These are phyloP conservation scores for Atrina japonica DNA, from an alignment of 2,888 invertebrate species.

Conservation along the genomic window DNA sequence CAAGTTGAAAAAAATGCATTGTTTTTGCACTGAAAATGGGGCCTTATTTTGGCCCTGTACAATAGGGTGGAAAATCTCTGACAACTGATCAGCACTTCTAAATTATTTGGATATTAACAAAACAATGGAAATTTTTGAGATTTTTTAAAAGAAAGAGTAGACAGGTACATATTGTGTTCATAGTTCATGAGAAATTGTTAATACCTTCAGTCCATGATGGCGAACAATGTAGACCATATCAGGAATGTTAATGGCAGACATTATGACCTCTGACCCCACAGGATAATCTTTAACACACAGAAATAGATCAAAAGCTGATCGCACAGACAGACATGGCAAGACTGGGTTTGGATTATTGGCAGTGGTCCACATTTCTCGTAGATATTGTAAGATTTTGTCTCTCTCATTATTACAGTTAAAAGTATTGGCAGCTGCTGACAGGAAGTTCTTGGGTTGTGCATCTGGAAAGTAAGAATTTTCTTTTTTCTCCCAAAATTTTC, in stretches of 20 bases:
- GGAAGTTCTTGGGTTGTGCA: slow-evolving; percentile 60
- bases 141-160: too few species aligned
- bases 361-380: slow-evolving; percentile 64
- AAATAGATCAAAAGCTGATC: slow-evolving; percentile 76
- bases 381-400: slow-evolving; percentile 45
- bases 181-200: too few species aligned
- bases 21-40: too few species aligned
- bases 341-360: slow-evolving; percentile 64
- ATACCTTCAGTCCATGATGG: slow-evolving; percentile 73
- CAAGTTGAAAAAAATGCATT: too few species aligned
- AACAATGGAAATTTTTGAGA: too few species aligned
- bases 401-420: slow-evolving; percentile 48
- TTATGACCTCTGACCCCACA: slow-evolving; percentile 79
- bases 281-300: slow-evolving; percentile 75
- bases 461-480: slow-evolving; percentile 60
- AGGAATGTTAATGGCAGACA: slow-evolving; percentile 81
- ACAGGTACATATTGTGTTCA: too few species aligned
- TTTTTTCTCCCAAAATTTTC: too few species aligned
- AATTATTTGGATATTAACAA: too few species aligned
- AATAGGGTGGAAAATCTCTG: too few species aligned
- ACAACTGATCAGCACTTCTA: too few species aligned
- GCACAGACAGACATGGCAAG: slow-evolving; percentile 73
- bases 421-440: slow-evolving; percentile 55
- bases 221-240: slow-evolving; percentile 76
- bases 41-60: too few species aligned